Base-by-base conservation (phyloP, 2,888 invertebrate genomes). In the Gryllus longicercus region DNA sequence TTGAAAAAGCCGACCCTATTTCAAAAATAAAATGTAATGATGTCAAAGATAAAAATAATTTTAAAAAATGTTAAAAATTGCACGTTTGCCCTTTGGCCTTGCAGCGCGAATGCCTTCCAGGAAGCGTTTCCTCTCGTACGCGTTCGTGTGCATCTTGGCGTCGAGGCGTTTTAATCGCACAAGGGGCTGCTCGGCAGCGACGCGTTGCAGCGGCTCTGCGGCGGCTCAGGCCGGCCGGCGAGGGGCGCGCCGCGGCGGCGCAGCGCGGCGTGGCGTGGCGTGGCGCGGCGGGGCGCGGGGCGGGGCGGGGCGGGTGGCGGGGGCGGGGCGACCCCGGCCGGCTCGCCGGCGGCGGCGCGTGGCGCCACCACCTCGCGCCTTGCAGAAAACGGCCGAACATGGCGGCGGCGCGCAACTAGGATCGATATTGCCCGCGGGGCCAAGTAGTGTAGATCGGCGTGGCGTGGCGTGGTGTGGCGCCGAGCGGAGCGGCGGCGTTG, bases 281-380 rank as follows among this genome's bases (percentile, higher is more conserved):
- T 0, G 25, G 49, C 11, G 77, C 2, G 14, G 63, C 16, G 63
- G 3, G 63, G 14, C 63, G 14, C 3, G 8, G 5, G 3, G n/a
- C 11, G 63, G 63, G 5, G 14, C 16, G 63, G 63, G 63, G 16
- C n/a, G 63, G 63, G 14, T 14, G 0, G 63, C 63, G 63, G 63
- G n/a, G n/a, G 75, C 14, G 77, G 11, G 18, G 23, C 21, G 23
- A 14, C 77, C 21, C 5, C 77, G 25, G 25, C 25, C 18, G 18
- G 25, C 38, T 38, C 76, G 76, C 76, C 77, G 25, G 25, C 77
- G 23, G 18, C 25, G 38, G 50, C 77, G 50, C 77, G 77, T 77
- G 77, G 77, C 77, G 50, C n/a, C 77, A 50, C 38, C 79, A 23
- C 79, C 74, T 38, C 74, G 51, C 23, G 51, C 75, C 18, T 63